These are phyloP conservation scores for Agriopis leucophaearia DNA, from an alignment of 2,888 invertebrate species.

Conservation along the genomic window DNA sequence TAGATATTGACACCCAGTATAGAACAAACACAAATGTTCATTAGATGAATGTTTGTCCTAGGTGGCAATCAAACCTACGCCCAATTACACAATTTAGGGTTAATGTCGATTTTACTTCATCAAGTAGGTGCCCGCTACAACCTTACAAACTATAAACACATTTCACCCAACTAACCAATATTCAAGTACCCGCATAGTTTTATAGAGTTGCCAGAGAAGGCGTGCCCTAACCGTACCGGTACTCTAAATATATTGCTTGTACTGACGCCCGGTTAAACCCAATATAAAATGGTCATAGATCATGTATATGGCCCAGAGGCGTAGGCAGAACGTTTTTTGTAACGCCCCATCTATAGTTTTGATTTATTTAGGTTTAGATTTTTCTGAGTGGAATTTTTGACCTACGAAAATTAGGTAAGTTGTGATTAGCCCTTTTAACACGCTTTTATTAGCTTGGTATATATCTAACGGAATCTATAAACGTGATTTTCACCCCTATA, in stretches of 20 bases:
- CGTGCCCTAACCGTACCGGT: constrained; percentile 54
- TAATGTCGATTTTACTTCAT: neutral
- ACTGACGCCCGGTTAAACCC: constrained; percentile 62
- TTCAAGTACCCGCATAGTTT: constrained; percentile 49
- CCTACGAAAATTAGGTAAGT: neutral
- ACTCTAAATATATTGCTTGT: constrained; percentile 69
- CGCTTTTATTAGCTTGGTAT: no score
- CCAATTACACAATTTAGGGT: no score
- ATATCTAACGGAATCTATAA: no score
- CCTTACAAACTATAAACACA: constrained; percentile 1
- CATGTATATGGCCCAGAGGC: constrained; percentile 43
- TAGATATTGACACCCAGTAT: no score
- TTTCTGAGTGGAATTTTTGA: constrained; percentile 5
- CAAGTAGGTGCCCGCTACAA: neutral
- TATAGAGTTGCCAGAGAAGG: constrained; percentile 53
- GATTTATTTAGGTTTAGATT: constrained; percentile 40
- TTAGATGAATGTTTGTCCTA: no score
- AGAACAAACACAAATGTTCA: no score
- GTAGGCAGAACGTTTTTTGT: constrained; percentile 42
- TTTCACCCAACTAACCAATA: constrained; percentile 11
- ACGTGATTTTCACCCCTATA: no score
- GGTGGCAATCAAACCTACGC: no score
- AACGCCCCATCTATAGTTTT: constrained; percentile 40
- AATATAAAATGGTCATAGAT: constrained; percentile 62
- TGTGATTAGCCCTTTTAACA: no score